phyloP scores from a whole-genome alignment of 2,888 invertebrate genomes.

The Sphaerophoria taeniata region DNA sequence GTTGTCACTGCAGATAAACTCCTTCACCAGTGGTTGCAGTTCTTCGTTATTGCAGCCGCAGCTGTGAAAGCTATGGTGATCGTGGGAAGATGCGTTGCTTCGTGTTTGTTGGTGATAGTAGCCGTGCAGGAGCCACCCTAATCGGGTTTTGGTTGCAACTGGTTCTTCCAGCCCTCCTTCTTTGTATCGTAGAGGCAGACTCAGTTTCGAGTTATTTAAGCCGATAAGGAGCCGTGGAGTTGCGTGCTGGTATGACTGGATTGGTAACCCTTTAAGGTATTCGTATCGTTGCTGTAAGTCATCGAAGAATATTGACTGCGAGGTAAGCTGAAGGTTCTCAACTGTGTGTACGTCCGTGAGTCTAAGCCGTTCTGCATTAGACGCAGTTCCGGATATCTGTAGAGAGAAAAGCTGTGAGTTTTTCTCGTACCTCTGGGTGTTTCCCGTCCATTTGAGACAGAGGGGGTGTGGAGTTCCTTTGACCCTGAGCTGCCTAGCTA shows the following conservation, averaged over 20 bases:
- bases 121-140: conserved; percentile 3
- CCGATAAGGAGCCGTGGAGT: conserved; percentile 11
- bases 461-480: conserved; percentile 11
- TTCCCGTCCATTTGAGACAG: conserved; percentile 37
- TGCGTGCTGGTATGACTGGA: conserved; percentile 2
- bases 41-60: background rate
- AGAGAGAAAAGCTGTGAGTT: conserved; percentile 14
- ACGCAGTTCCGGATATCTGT: background rate
- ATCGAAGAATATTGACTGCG: background rate
- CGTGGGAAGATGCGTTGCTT: background rate
- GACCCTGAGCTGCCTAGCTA: conserved; percentile 5
- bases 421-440: conserved; percentile 21
- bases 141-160: background rate
- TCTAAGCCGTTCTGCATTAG: background rate
- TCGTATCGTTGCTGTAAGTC: background rate
- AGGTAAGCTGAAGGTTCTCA: conserved; percentile 13
- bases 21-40: background rate
- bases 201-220: conserved; percentile 1
- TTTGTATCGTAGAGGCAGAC: background rate
- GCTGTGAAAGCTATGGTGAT: conserved; percentile 1
- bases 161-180: background rate
- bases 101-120: background rate
- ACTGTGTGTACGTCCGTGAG: conserved; percentile 13
- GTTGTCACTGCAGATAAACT: conserved; percentile 15
- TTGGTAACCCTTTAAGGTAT: background rate